Evolutionary conservation across 1,140 invertebrate genomes (phyloP), one percentile per base, ranked within the genome.

Genomic region (Trichonephila inaurata): DNA sequence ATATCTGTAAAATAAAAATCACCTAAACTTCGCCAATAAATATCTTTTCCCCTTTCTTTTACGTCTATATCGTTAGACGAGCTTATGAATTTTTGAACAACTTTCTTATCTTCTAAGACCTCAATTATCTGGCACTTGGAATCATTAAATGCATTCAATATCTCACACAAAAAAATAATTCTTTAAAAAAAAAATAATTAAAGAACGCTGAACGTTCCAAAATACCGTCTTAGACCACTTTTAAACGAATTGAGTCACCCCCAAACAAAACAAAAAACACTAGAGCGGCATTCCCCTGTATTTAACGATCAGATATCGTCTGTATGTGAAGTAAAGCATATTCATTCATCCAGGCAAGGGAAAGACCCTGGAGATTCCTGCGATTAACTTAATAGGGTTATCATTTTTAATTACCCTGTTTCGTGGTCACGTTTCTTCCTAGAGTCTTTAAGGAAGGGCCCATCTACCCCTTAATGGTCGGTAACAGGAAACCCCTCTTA

Each of bases 371-470:
- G 61, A 61, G 77, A 91, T 66, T 83, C 61, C 24, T 64, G 91
- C 91, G 91, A 92, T 92, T 92, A 92, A 58, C 82, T 87, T 92
- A 92, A 92, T 92, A 92, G 91, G 83, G 91, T 92, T 92, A 92
- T 92, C 91, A 92, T 92, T 92, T 92, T 92, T 92, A 92, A 92
- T 92, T 92, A 92, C 83, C 91, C 81, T 16, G 81, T 92, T 66
- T 87, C 62, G 91, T 64, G 91, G 91, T 92, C 91, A 92, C 91
- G 91, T 92, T 92, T 82, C 89, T 91, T 62, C 89, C 69, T 33
- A 16, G 69, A 82, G 86, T 62, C 51, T 66, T 62, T 89, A 60
- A 81, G 40, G 81, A 21, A 83, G 33, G 7, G 24, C 72, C 33
- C 81, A 82, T 91, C 77, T 91, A 86, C 61, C 21, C 51, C 64